Conservation (phyloP, 30 jellyfish, hydroid and myxozoan genomes). For the Hydractinia symbiolongicarpus region DNA sequence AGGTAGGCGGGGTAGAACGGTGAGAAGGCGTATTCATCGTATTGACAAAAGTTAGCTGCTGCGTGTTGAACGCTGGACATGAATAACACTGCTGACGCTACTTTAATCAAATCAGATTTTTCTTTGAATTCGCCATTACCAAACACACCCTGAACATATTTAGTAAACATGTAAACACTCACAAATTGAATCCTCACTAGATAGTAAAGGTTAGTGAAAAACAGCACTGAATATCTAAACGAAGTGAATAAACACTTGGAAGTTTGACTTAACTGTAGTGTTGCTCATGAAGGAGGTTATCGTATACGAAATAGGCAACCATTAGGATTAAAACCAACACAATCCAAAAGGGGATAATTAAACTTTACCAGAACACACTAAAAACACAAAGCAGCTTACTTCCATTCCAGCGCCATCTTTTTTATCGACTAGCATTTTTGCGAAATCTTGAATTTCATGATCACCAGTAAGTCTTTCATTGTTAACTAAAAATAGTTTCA, state of each 20-base stretch:
- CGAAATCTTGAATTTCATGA: slow-evolving; percentile 88
- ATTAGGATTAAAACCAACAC: too few relatives aligned
- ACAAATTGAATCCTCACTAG: too few relatives aligned
- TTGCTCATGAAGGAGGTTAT: too few relatives aligned
- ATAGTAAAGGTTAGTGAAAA: not conserved
- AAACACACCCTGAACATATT: slow-evolving; percentile 75
- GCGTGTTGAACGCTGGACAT: slow-evolving; percentile 97
- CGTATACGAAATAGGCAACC: not conserved
- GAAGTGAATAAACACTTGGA: too few relatives aligned
- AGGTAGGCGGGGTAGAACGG: slow-evolving; percentile 89
- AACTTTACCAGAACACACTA: too few relatives aligned
- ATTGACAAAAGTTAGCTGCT: slow-evolving; percentile 91
- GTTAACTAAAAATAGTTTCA: slow-evolving; percentile 33
- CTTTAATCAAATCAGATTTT: slow-evolving; percentile 59
- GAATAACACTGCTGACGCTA: slow-evolving; percentile 61
- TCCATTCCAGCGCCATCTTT: slow-evolving; percentile 73
- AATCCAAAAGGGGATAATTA: too few relatives aligned
- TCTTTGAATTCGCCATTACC: slow-evolving; percentile 82
- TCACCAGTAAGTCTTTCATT: slow-evolving; percentile 74
- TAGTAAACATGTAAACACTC: too few relatives aligned
- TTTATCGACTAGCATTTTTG: slow-evolving; percentile 41
- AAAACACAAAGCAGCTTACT: slow-evolving; percentile 27
- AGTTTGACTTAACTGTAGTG: too few relatives aligned
- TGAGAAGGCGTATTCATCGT: slow-evolving; percentile 94
- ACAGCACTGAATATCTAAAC: too few relatives aligned